Conservation (phyloP, 2,888 invertebrate species). For the Drosophila planitibia region DNA sequence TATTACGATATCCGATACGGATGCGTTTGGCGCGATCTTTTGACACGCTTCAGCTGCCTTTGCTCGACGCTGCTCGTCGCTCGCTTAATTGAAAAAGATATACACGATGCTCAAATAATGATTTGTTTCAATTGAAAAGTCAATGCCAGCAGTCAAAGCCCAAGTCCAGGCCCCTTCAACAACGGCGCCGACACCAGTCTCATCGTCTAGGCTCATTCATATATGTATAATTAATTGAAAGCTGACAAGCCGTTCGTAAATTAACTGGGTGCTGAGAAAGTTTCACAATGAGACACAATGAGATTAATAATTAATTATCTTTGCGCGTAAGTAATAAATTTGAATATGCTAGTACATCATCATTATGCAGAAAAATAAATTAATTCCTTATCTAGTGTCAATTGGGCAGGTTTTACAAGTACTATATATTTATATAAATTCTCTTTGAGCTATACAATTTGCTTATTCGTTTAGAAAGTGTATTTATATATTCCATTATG, state of each 20-base stretch:
- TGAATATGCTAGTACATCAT: neutral
- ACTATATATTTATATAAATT: neutral
- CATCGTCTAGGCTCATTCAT: slow-evolving; percentile 38
- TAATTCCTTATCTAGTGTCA: neutral
- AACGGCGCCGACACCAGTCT: slow-evolving; percentile 31
- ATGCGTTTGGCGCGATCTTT: slow-evolving; percentile 70
- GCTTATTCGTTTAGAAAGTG: neutral
- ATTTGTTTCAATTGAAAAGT: slow-evolving; percentile 80
- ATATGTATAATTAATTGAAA: slow-evolving; percentile 54
- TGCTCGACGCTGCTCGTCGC: slow-evolving; percentile 34
- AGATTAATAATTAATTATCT: slow-evolving; percentile 41
- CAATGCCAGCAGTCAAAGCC: slow-evolving; percentile 58
- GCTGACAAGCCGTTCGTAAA: slow-evolving; percentile 31
- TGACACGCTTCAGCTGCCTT: slow-evolving; percentile 53
- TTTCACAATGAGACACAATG: slow-evolving; percentile 22
- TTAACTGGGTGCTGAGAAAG: slow-evolving; percentile 50
- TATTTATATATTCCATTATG: neutral
- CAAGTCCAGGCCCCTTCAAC: slow-evolving; percentile 26
- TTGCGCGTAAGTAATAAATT: slow-evolving; percentile 5
- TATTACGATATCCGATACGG: slow-evolving; percentile 39
- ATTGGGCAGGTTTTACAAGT: neutral
- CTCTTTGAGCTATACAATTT: neutral
- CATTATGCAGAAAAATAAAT: neutral
- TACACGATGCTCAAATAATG: slow-evolving; percentile 73
- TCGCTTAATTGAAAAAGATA: slow-evolving; percentile 64